Percentiles rank a stretch among this genome's conserved stretches.
phyloP scores from a whole-genome alignment of 30 jellyfish, hydroid and myxozoan species.

The Turritopsis rubra region DNA sequence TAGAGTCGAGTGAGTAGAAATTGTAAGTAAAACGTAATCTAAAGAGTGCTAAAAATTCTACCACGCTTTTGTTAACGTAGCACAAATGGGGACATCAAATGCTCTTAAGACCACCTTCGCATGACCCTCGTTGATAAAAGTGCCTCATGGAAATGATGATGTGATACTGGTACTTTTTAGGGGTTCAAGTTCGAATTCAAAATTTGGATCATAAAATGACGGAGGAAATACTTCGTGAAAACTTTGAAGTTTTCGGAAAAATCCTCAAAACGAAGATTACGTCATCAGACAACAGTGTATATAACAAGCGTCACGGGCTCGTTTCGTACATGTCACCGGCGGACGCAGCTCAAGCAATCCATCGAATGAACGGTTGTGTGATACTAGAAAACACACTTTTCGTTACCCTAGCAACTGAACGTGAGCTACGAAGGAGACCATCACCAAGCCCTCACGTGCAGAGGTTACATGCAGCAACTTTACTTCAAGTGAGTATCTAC shows the following conservation, averaged over 20 bases:
- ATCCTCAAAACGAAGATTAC: not conserved
- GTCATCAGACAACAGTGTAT: not conserved
- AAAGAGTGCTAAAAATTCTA: too few relatives aligned
- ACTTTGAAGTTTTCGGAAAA: not conserved
- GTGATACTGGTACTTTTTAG: too few relatives aligned
- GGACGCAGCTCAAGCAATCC: not conserved
- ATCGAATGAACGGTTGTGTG: not conserved
- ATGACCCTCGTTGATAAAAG: too few relatives aligned
- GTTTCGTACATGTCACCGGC: constrained; percentile 15
- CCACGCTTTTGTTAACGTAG: too few relatives aligned
- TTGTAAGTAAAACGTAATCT: too few relatives aligned
- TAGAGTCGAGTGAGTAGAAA: too few relatives aligned
- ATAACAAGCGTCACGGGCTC: not conserved
- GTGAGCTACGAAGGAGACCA: not conserved
- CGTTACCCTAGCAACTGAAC: not conserved
- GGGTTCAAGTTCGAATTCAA: not conserved
- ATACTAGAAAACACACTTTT: constrained; percentile 5
- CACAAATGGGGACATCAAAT: too few relatives aligned
- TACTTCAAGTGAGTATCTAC: not conserved
- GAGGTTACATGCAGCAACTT: not conserved
- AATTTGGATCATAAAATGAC: not conserved
- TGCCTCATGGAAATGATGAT: too few relatives aligned
- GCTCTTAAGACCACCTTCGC: too few relatives aligned
- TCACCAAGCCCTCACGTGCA: constrained; percentile 7
- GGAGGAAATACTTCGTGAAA: not conserved